Evolutionary conservation across 2,113 vertebrate genomes (phyloP).

Genomic region (Herpetotheres cachinnans): DNA sequence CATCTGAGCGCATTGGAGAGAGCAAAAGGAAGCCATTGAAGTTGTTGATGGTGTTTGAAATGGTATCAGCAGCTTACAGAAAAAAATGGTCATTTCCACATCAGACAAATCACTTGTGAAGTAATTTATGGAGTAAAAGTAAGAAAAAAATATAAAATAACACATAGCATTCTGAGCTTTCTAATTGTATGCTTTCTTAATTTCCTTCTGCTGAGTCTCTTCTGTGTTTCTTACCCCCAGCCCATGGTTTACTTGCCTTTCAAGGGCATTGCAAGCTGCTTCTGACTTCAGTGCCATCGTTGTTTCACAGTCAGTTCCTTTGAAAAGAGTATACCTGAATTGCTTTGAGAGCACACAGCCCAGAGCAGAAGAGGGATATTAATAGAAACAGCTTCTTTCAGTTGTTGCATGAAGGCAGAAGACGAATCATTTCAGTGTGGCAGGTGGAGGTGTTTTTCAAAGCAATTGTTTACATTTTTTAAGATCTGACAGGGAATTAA

Average conservation of each 20-base stretch:
- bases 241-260: background rate
- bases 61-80: background rate
- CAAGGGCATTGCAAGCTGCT: background rate
- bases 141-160: background rate
- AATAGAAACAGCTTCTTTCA: conserved; percentile 10
- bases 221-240: background rate
- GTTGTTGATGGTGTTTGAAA: background rate
- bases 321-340: background rate
- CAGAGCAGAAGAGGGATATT: background rate
- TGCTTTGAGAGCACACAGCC: background rate
- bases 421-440: background rate
- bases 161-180: background rate
- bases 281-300: background rate
- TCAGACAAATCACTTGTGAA: background rate
- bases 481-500: background rate
- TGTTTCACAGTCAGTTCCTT: background rate
- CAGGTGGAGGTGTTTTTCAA: conserved; percentile 29
- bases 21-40: background rate
- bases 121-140: background rate
- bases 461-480: background rate
- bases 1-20: background rate
- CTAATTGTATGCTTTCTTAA: background rate
- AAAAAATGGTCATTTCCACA: background rate
- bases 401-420: background rate
- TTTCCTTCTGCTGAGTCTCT: background rate